Percentiles rank a stretch among this genome's conserved stretches.
These are phyloP conservation scores for Proisotoma minuta DNA, from an alignment of 2,888 invertebrate genomes.

Conservation along the genomic window DNA sequence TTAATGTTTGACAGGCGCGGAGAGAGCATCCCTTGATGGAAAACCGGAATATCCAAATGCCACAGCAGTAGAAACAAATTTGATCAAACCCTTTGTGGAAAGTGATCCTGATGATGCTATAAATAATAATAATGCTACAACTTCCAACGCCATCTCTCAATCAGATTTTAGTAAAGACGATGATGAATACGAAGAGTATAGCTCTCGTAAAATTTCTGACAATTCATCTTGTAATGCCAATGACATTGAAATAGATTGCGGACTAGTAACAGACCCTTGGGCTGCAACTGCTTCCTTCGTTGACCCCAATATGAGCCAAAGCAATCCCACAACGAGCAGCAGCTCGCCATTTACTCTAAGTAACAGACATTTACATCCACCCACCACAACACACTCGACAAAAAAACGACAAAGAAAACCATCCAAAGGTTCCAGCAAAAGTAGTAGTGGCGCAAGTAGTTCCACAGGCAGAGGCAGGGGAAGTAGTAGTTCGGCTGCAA, in stretches of 20 bases:
- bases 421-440: neutral
- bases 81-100: no score
- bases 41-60: neutral
- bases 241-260: neutral
- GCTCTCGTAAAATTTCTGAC: neutral
- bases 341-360: no score
- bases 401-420: neutral
- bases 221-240: neutral
- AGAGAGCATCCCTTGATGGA: slow-evolving; percentile 1
- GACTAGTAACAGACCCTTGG: slow-evolving; percentile 6
- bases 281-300: neutral
- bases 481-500: neutral
- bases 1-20: neutral
- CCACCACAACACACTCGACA: no score
- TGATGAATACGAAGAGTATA: slow-evolving; percentile 1
- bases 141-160: neutral
- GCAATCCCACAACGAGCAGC: no score
- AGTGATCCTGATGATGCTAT: no score
- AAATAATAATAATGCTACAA: neutral
- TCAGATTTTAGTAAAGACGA: neutral
- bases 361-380: no score
- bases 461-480: neutral
- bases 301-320: no score
- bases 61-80: neutral
- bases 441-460: neutral